Evolutionary conservation across 2,113 vertebrate species (phyloP).

Genomic region (Cyanistes caeruleus): DNA sequence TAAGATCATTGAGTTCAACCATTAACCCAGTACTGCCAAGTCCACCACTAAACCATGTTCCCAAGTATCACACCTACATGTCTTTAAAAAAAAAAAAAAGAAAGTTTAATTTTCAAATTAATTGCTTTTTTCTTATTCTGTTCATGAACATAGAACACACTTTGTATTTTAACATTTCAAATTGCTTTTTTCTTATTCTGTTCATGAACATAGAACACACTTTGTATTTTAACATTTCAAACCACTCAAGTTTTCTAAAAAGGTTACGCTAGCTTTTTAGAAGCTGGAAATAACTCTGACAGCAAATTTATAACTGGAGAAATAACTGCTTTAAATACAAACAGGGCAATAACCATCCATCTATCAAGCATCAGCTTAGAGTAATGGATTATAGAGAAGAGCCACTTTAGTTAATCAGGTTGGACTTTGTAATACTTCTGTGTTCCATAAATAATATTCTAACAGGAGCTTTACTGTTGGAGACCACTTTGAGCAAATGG

Average conservation of each 20-base stretch:
- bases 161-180: neutral
- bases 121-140: neutral
- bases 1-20: neutral
- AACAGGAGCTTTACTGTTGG: neutral
- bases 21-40: neutral
- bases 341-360: neutral
- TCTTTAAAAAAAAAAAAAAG: neutral
- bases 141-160: neutral
- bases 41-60: neutral
- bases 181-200: neutral
- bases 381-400: constrained; percentile 32
- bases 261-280: neutral
- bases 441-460: constrained; percentile 57
- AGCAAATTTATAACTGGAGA: constrained; percentile 26
- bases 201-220: neutral
- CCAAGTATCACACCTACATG: neutral
- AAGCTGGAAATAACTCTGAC: constrained; percentile 16
- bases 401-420: constrained; percentile 63
- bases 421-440: constrained; percentile 30
- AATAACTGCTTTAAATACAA: constrained; percentile 27
- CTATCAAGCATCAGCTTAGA: constrained; percentile 12
- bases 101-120: neutral
- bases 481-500: constrained; percentile 41
- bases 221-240: neutral
- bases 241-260: neutral